These are phyloP conservation scores for Petroica traversi DNA, from an alignment of 2,113 vertebrate species.

Conservation along the genomic window DNA sequence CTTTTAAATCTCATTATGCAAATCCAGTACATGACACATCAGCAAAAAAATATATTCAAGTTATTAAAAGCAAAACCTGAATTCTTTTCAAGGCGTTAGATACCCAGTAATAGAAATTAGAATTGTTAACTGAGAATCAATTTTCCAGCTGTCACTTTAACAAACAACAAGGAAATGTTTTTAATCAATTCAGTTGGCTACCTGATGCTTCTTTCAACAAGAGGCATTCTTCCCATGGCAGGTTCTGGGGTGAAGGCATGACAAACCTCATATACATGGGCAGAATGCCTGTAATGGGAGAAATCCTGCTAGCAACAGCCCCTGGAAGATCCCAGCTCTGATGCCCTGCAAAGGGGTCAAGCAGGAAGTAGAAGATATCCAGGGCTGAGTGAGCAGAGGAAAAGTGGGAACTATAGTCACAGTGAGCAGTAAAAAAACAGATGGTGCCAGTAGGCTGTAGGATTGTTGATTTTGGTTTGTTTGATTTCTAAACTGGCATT, in stretches of 20 bases:
- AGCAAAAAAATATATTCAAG: conserved; percentile 13
- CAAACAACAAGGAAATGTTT: not conserved
- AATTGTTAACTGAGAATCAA: not conserved
- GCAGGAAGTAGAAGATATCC: not conserved
- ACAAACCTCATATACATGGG: not conserved
- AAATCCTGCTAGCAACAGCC: not conserved
- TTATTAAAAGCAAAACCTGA: conserved; percentile 14
- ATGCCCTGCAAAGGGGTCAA: not conserved
- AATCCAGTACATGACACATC: not conserved
- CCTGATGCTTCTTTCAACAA: not conserved
- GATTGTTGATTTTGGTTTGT: conserved; percentile 27
- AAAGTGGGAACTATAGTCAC: not conserved
- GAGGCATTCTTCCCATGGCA: not conserved
- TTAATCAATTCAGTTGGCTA: not conserved
- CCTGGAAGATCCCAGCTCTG: not conserved
- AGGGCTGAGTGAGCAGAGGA: not conserved
- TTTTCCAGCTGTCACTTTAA: conserved; percentile 16
- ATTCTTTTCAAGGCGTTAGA: not conserved
- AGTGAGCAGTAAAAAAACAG: not conserved
- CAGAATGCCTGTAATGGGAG: not conserved
- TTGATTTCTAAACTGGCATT: conserved; percentile 16
- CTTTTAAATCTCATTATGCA: conserved; percentile 57
- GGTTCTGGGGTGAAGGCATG: not conserved
- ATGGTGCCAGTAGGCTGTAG: not conserved
- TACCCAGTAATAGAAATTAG: not conserved